Evolutionary conservation across 1,140 invertebrate species (phyloP).

Genomic region (Dendroctonus ponderosae): DNA sequence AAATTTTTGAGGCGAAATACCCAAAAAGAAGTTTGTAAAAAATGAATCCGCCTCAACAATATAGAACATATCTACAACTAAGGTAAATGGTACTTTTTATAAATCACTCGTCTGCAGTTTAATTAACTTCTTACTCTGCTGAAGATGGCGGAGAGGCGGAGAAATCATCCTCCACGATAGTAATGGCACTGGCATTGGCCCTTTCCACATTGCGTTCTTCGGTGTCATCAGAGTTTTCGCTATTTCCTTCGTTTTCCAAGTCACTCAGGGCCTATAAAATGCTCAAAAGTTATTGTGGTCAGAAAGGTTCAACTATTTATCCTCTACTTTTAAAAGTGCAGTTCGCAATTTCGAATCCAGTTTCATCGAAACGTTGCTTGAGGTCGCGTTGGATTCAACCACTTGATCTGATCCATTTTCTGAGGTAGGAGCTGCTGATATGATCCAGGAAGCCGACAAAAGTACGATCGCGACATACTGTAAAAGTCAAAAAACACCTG

Average conservation of each 20-base stretch:
- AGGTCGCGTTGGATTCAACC: no score
- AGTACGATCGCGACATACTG: no score
- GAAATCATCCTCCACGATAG: conserved; percentile 34
- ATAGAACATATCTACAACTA: not conserved
- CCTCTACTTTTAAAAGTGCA: conserved; percentile 42
- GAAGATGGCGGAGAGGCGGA: not conserved
- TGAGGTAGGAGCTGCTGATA: no score
- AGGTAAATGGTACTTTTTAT: not conserved
- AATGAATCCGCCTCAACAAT: not conserved
- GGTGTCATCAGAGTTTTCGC: conserved; percentile 19
- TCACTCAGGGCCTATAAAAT: conserved; percentile 42
- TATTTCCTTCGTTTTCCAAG: conserved; percentile 43
- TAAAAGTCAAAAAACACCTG: no score
- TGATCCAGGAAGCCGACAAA: no score
- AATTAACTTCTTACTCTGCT: not conserved
- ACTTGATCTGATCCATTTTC: no score
- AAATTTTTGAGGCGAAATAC: no score
- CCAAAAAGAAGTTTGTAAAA: no score
- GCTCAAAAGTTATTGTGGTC: no score
- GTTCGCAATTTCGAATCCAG: conserved; percentile 43
- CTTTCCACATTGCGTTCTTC: conserved; percentile 37
- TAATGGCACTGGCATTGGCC: conserved; percentile 41
- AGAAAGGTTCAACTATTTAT: not conserved
- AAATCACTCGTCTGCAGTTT: conserved; percentile 1
- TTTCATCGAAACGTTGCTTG: not conserved